Evolutionary conservation across 2,888 invertebrate genomes (phyloP), one percentile per base, ranked within the genome.

Genomic region (Metopia argyrocephala): DNA sequence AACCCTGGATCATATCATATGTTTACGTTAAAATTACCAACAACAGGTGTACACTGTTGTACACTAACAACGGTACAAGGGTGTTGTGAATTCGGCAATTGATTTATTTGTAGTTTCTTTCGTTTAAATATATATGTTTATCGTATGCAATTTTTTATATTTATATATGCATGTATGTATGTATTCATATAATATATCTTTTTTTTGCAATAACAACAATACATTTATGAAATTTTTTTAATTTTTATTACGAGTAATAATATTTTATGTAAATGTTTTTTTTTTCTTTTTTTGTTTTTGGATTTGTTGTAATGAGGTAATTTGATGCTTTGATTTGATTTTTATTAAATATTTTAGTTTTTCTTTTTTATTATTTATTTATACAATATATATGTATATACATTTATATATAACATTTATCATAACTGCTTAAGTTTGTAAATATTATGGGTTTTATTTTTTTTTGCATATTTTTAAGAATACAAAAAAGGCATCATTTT

Each of bases 301-400:
- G 74, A 75, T 80, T 82, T 78, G 79, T 78, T 79, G 61, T 81
- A 78, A 78, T 81, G 81, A 81, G 81, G 81, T 81, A 81, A 81
- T 78, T 78, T 81, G 81, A 81, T 81, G 71, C 74, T 80, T 80
- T 82, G 79, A 79, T 79, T 78, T 83, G 75, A 78, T 78, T 76
- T 68, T 76, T n/a, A 15, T 38, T 38, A 6, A 38, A 20, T 45
- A 45, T 5, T 38, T 23, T 27, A 20, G 50, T 31, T 12, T 68
- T 31, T 45, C 23, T 27, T n/a, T 54, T 48, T 57, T 23, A 28
- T 61, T 69, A n/a, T 54, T 46, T 46, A 45, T 21, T 21, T 31
- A 9, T 62, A 52, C 65, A 74, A 31, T 71, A 21, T 59, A 25
- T 69, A 20, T 70, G 46, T 75, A 71, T 68, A 78, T 52, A 68